Conservation (phyloP, 2,888 invertebrate genomes). For the Hetaerina titia region DNA sequence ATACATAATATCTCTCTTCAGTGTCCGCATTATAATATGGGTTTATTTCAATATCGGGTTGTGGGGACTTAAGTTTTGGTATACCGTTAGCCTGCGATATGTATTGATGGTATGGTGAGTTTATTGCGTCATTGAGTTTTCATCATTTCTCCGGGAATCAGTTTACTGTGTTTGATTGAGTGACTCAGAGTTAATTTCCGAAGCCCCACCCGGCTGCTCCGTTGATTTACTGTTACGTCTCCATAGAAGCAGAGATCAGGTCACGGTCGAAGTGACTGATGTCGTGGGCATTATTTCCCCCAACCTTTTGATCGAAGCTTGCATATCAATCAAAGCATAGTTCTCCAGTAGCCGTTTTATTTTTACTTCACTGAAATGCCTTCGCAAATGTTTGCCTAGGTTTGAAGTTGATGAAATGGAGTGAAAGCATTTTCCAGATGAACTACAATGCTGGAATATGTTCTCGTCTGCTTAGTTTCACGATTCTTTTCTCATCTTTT, state of each 20-base stretch:
- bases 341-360: background rate
- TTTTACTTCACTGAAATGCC: background rate
- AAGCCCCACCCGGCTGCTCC: background rate
- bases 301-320: background rate
- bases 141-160: background rate
- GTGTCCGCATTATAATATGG: too few species aligned
- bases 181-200: background rate
- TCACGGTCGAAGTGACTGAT: background rate
- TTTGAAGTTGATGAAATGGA: too few species aligned
- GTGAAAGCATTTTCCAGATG: too few species aligned
- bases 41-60: too few species aligned
- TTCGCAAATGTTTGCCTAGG: background rate
- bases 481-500: too few species aligned
- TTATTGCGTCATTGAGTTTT: constrained; percentile 22
- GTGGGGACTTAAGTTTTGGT: too few species aligned
- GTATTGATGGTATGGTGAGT: background rate
- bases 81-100: background rate
- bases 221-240: background rate
- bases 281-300: background rate
- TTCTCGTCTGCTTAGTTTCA: too few species aligned
- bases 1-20: too few species aligned
- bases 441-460: too few species aligned
- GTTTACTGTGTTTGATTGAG: background rate
- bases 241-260: background rate
- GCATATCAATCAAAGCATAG: background rate